A percentile compares a stretch with the other conserved stretches of the same genome.
Conservation (phyloP, 2,888 invertebrate species). For the Andricus quercusramuli region DNA sequence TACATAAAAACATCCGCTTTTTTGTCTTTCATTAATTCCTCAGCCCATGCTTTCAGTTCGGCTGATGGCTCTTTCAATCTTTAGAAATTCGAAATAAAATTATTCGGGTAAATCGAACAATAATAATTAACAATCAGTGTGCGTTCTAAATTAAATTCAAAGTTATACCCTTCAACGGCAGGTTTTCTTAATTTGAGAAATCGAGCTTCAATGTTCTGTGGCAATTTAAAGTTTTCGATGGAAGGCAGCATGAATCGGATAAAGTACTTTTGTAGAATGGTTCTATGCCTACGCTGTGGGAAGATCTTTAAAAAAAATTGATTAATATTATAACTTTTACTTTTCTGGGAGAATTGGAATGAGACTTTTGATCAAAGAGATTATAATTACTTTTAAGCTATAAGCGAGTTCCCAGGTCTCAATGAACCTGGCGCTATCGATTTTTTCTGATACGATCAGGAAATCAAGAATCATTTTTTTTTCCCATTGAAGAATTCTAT, state of each 20-base stretch:
- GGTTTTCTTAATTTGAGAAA: neutral
- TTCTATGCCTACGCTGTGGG: neutral
- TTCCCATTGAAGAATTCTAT: neutral
- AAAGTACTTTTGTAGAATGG: neutral
- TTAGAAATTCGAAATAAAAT: too few species aligned
- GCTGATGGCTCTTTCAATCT: neutral
- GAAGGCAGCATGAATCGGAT: neutral
- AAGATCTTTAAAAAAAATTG: neutral
- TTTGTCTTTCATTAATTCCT: neutral
- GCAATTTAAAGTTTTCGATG: neutral
- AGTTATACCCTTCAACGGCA: neutral
- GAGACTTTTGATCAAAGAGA: neutral
- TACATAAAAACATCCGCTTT: neutral
- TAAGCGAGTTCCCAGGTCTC: neutral
- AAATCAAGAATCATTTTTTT: neutral
- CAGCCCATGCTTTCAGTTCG: slow-evolving; percentile 10
- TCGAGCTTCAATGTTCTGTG: neutral
- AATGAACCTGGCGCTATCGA: neutral
- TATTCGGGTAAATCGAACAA: too few species aligned
- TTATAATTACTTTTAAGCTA: neutral
- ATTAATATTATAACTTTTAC: neutral
- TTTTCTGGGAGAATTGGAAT: neutral
- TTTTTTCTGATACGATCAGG: neutral
- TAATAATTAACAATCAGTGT: too few species aligned
- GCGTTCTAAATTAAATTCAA: too few species aligned